These are phyloP conservation scores for Pogonomyrmex barbatus DNA, from an alignment of 1,140 invertebrate genomes.

Conservation along the genomic window DNA sequence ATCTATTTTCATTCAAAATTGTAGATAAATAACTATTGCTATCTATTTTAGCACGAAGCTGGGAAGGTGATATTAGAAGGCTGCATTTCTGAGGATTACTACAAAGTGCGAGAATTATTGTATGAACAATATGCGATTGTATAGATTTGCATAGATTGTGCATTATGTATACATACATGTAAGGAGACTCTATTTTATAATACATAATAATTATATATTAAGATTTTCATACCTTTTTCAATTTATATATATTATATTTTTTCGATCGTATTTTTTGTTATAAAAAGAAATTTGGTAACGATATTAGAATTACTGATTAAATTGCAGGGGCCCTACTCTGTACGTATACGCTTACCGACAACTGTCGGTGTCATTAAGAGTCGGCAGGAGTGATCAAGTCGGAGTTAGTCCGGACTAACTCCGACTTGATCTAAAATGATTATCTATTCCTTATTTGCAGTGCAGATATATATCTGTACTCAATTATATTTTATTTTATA, in stretches of 20 bases:
- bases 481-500: too few relatives aligned
- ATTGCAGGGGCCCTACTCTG: too few relatives aligned
- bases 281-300: neutral
- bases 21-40: slow-evolving; percentile 53
- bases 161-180: neutral
- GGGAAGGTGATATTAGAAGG: slow-evolving; percentile 98
- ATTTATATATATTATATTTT: slow-evolving; percentile 19
- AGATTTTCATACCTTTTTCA: neutral
- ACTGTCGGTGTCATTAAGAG: too few relatives aligned
- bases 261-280: neutral
- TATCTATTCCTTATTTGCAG: too few relatives aligned
- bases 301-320: too few relatives aligned
- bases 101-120: slow-evolving; percentile 95
- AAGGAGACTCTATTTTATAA: slow-evolving; percentile 20
- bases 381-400: too few relatives aligned
- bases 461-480: too few relatives aligned
- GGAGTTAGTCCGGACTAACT: too few relatives aligned
- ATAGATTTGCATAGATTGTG: slow-evolving; percentile 90
- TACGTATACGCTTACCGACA: too few relatives aligned
- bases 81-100: slow-evolving; percentile 97
- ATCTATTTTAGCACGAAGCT: slow-evolving; percentile 93
- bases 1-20: neutral
- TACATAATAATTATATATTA: slow-evolving; percentile 50
- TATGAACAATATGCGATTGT: slow-evolving; percentile 99
- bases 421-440: too few relatives aligned